phyloP scores from a whole-genome alignment of 1,140 invertebrate species.

The Drosophila busckii region DNA sequence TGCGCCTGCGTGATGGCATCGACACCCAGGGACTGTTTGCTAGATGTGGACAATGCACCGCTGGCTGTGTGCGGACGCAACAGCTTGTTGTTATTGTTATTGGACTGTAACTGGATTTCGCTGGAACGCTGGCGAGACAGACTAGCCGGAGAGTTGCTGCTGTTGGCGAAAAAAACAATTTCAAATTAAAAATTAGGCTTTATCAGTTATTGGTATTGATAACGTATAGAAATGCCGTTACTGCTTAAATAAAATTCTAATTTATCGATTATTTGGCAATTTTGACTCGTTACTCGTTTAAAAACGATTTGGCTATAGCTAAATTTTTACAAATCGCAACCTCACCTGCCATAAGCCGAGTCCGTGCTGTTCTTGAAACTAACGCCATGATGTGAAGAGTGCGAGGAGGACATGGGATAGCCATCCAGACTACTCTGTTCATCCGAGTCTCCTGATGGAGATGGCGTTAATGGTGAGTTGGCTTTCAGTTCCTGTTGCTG shows the following conservation, averaged over 20 bases:
- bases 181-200: neutral
- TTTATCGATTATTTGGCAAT: no score
- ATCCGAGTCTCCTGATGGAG: constrained; percentile 64
- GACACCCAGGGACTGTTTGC: constrained; percentile 30
- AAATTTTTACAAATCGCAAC: neutral
- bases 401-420: constrained; percentile 69
- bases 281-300: no score
- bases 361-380: constrained; percentile 80
- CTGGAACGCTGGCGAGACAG: constrained; percentile 66
- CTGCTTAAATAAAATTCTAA: neutral
- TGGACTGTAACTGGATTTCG: constrained; percentile 37
- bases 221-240: neutral
- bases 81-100: constrained; percentile 11
- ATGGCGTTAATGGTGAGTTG: constrained; percentile 29
- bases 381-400: constrained; percentile 49
- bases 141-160: constrained; percentile 55
- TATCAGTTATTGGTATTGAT: neutral
- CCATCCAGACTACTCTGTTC: constrained; percentile 71
- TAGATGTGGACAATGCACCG: constrained; percentile 6
- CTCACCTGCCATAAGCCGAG: constrained; percentile 86
- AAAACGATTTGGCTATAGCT: neutral
- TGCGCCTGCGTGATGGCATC: constrained; percentile 56
- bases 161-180: no score
- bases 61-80: constrained; percentile 49
- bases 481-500: constrained; percentile 6